These are phyloP conservation scores for Macquaria ambigua DNA, from an alignment of 2,113 vertebrate genomes.

Conservation along the genomic window DNA sequence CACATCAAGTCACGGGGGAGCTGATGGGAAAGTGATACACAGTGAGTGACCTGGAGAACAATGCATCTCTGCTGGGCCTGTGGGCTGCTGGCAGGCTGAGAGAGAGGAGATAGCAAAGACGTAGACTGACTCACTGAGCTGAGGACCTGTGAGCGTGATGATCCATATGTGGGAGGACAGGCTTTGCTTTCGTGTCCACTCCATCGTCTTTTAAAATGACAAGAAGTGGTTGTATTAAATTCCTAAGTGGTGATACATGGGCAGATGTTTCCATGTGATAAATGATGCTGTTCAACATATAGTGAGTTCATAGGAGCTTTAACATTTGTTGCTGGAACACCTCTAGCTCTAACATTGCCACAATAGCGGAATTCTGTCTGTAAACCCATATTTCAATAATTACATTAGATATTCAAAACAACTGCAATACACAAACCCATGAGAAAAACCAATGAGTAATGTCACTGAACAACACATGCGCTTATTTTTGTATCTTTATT, in stretches of 20 bases:
- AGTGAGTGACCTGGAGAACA: slow-evolving; percentile 71
- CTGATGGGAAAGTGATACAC: slow-evolving; percentile 62
- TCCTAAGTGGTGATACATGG: slow-evolving; percentile 5
- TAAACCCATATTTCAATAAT: not conserved
- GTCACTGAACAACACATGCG: not conserved
- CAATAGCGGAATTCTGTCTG: not conserved
- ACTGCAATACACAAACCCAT: not conserved
- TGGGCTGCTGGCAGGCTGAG: slow-evolving; percentile 65
- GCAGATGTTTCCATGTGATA: slow-evolving; percentile 45
- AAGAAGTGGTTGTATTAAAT: slow-evolving; percentile 41
- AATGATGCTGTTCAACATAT: slow-evolving; percentile 16
- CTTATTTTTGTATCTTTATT: not conserved
- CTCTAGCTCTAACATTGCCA: not conserved
- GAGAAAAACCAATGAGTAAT: not conserved
- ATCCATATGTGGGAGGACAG: slow-evolving; percentile 74
- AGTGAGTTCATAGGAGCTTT: slow-evolving; percentile 9
- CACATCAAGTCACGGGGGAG: slow-evolving; percentile 45
- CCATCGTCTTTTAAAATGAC: slow-evolving; percentile 56
- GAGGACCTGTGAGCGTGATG: slow-evolving; percentile 60
- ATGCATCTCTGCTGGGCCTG: slow-evolving; percentile 51
- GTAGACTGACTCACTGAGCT: slow-evolving; percentile 70
- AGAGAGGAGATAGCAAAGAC: slow-evolving; percentile 59
- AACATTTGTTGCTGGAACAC: slow-evolving; percentile 11
- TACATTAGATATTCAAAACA: not conserved
- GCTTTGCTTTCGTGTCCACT: slow-evolving; percentile 60